Percentiles rank a stretch among this genome's conserved stretches.
Conservation (phyloP, 2,113 vertebrate genomes). For the Orthonyx spaldingii region DNA sequence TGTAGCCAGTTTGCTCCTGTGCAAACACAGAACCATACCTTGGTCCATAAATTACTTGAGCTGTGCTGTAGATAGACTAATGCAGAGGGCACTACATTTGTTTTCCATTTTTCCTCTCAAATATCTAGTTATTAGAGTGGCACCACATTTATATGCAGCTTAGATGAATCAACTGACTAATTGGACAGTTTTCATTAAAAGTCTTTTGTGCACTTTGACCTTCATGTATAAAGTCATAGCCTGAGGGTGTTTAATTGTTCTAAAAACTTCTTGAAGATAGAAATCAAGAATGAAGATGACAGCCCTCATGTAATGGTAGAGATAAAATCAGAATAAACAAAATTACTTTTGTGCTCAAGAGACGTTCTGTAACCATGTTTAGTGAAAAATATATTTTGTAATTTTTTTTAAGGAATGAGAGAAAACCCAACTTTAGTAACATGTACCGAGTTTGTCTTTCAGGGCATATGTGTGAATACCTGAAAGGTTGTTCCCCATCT, state of each 20-base stretch:
- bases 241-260: background rate
- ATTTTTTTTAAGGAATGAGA: background rate
- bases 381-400: background rate
- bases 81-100: background rate
- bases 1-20: background rate
- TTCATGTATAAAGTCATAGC: background rate
- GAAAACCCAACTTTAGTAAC: background rate
- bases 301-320: background rate
- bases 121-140: background rate
- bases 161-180: background rate
- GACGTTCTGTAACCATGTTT: background rate
- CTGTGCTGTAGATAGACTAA: background rate
- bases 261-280: background rate
- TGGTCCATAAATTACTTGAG: background rate
- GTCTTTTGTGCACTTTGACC: background rate
- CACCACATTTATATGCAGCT: background rate
- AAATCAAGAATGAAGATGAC: background rate
- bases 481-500: background rate
- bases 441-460: background rate
- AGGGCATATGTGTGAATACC: background rate
- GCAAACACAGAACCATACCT: background rate
- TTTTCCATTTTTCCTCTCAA: background rate
- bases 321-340: conserved; percentile 1
- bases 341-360: background rate
- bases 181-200: background rate